phyloP scores from a whole-genome alignment of 1,140 invertebrate species.

The Philopotamus ludificatus region DNA sequence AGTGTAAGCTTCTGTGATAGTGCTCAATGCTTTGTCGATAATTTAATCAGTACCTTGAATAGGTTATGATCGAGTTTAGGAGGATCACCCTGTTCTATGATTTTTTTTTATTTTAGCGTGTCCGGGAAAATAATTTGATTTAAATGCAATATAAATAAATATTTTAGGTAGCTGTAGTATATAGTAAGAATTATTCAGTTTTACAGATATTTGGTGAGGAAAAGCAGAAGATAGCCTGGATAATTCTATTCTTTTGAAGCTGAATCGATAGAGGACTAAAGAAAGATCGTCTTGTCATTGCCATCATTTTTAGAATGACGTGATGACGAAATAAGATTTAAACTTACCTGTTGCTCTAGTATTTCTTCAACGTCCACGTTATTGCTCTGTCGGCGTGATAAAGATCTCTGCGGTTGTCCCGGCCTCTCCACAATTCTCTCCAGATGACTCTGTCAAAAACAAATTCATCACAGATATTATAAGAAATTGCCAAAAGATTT shows the following conservation, averaged over 20 bases:
- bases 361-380: slow-evolving; percentile 60
- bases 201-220: background rate
- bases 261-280: background rate
- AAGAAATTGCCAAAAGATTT: too few relatives aligned
- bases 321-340: background rate
- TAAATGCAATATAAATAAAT: too few relatives aligned
- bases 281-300: background rate
- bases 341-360: slow-evolving; percentile 62
- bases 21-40: too few relatives aligned
- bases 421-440: slow-evolving; percentile 79
- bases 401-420: slow-evolving; percentile 62
- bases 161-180: too few relatives aligned
- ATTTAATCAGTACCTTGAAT: too few relatives aligned
- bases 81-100: too few relatives aligned
- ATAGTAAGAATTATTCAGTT: too few relatives aligned
- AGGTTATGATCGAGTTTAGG: too few relatives aligned
- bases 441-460: slow-evolving; percentile 69
- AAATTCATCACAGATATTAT: too few relatives aligned
- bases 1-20: too few relatives aligned
- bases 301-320: background rate
- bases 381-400: slow-evolving; percentile 70
- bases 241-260: background rate
- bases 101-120: too few relatives aligned
- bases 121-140: too few relatives aligned
- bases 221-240: background rate